Conservation (phyloP, 2,797 vertebrate genomes). For the Nyctalus aviator region DNA sequence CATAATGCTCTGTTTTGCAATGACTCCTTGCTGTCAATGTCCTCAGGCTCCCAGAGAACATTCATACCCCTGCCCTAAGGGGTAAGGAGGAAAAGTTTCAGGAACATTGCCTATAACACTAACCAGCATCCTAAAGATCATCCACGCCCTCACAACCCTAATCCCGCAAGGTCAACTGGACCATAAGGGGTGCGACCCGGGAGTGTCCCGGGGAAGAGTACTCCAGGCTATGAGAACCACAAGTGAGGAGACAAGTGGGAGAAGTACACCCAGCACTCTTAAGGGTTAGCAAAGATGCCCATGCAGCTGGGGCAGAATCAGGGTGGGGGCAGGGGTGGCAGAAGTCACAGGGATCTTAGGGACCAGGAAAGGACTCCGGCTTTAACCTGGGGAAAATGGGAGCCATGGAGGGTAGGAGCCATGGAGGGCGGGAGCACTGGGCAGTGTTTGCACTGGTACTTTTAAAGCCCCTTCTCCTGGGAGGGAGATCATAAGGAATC, state of each 20-base stretch:
- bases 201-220: background rate
- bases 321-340: background rate
- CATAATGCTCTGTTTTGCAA: background rate
- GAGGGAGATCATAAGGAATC: background rate
- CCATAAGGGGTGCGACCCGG: background rate
- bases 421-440: background rate
- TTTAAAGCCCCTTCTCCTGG: background rate
- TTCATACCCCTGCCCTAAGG: background rate
- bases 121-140: background rate
- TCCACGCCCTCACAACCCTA: background rate
- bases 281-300: background rate
- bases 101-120: background rate
- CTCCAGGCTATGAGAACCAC: background rate
- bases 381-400: background rate
- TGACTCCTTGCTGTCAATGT: background rate
- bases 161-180: background rate
- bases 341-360: background rate
- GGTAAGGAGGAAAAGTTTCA: background rate
- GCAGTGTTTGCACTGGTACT: background rate
- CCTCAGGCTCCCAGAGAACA: background rate
- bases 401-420: background rate
- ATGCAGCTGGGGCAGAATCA: fast-evolving
- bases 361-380: background rate
- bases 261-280: too few relatives aligned
- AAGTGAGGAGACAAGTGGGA: background rate